Percentiles rank a stretch among this genome's conserved stretches.
These are phyloP conservation scores for Staurois parvus DNA, from an alignment of 2,797 vertebrate species.

Conservation along the genomic window DNA sequence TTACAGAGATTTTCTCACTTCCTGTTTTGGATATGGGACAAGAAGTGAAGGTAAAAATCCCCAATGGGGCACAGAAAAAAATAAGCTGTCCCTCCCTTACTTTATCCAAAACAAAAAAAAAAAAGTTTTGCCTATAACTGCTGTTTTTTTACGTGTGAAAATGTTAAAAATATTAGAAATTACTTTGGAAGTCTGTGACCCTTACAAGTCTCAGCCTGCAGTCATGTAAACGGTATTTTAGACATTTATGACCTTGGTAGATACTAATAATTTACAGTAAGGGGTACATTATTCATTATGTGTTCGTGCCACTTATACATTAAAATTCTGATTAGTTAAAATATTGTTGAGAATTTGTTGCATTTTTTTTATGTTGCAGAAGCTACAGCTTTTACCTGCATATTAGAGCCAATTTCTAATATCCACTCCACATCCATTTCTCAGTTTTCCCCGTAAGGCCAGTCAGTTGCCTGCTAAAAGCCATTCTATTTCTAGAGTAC, in stretches of 20 bases:
- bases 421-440: constrained; percentile 11
- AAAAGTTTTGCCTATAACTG: no score
- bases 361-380: neutral
- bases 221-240: no score
- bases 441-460: constrained; percentile 8
- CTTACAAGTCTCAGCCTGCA: neutral
- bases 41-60: no score
- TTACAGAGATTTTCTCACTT: no score
- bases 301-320: neutral
- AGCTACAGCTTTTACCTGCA: neutral
- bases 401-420: neutral
- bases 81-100: no score
- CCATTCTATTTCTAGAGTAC: constrained; percentile 33
- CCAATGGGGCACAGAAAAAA: no score
- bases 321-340: neutral
- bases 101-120: no score
- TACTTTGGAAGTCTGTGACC: neutral
- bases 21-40: no score
- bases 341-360: no score
- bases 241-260: neutral
- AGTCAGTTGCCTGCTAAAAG: constrained; percentile 33
- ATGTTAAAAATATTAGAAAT: no score
- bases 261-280: neutral
- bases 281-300: neutral
- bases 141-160: no score